phyloP scores from a whole-genome alignment of 1,140 invertebrate species.

The Oncopodura yosiiana region DNA sequence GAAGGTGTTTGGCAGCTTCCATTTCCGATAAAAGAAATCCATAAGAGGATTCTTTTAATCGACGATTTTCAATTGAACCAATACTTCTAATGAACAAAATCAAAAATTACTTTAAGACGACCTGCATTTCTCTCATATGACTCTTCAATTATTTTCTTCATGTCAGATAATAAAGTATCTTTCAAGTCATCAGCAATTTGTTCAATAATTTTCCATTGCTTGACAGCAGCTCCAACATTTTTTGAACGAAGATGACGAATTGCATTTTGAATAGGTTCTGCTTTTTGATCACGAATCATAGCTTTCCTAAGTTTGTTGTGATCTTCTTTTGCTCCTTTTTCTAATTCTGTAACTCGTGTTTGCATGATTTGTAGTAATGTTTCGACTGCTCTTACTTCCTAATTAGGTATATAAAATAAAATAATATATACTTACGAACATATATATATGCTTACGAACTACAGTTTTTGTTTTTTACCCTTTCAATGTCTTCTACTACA shows the following conservation, averaged over 20 bases:
- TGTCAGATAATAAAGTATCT: constrained; percentile 14
- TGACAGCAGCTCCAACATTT: constrained; percentile 18
- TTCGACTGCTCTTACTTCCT: constrained; percentile 7
- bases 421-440: no score
- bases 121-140: not conserved
- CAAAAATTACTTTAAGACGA: not conserved
- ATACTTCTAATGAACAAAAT: constrained; percentile 16
- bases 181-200: constrained; percentile 21
- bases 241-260: constrained; percentile 14
- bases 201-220: constrained; percentile 19
- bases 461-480: not conserved
- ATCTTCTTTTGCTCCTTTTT: constrained; percentile 16
- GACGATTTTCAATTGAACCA: constrained; percentile 5
- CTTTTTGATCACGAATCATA: constrained; percentile 18
- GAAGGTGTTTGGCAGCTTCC: constrained; percentile 8
- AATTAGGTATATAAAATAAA: not conserved
- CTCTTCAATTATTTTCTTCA: constrained; percentile 18
- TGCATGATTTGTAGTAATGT: not conserved
- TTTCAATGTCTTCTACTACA: constrained; percentile 2
- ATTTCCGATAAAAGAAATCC: constrained; percentile 6
- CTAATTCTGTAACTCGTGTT: not conserved
- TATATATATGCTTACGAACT: not conserved
- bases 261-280: constrained; percentile 13
- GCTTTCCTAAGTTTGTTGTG: constrained; percentile 10
- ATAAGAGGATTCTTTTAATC: constrained; percentile 17